A percentile compares a stretch with the other conserved stretches of the same genome.
Evolutionary conservation across 1,140 invertebrate species (phyloP).

Genomic region (Phymastichus coffea): DNA sequence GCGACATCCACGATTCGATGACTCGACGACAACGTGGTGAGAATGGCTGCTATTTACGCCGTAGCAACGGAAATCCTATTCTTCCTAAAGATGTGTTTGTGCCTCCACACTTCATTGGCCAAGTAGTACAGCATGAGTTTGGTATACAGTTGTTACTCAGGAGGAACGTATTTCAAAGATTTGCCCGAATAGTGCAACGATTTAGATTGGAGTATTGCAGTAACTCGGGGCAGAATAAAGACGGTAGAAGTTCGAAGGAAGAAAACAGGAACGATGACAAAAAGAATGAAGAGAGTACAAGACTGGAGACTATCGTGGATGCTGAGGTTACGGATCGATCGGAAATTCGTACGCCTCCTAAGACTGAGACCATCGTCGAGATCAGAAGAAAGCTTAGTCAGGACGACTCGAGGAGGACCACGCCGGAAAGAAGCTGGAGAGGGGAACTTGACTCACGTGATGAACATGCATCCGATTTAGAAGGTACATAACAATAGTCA

Average conservation of each 20-base stretch:
- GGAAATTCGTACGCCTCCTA: slow-evolving; percentile 33
- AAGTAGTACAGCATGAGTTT: slow-evolving; percentile 75
- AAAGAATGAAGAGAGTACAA: slow-evolving; percentile 19
- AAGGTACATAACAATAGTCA: too few species aligned
- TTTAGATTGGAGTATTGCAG: slow-evolving; percentile 44
- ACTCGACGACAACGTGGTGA: slow-evolving; percentile 81
- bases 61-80: slow-evolving; percentile 51
- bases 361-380: slow-evolving; percentile 38
- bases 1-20: slow-evolving; percentile 81
- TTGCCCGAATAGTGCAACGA: slow-evolving; percentile 43
- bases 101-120: slow-evolving; percentile 85
- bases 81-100: slow-evolving; percentile 65
- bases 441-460: slow-evolving; percentile 37
- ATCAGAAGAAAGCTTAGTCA: slow-evolving; percentile 45
- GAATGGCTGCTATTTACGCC: slow-evolving; percentile 74
- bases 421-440: slow-evolving; percentile 47
- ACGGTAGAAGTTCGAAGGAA: background rate
- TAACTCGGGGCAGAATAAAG: background rate
- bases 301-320: slow-evolving; percentile 51
- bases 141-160: slow-evolving; percentile 69
- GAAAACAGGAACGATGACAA: slow-evolving; percentile 4
- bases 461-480: slow-evolving; percentile 32
- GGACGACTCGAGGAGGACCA: slow-evolving; percentile 49
- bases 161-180: slow-evolving; percentile 48
- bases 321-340: slow-evolving; percentile 42